These are phyloP conservation scores for Melanotaenia duboulayi DNA, from an alignment of 2,113 vertebrate species.

Conservation along the genomic window DNA sequence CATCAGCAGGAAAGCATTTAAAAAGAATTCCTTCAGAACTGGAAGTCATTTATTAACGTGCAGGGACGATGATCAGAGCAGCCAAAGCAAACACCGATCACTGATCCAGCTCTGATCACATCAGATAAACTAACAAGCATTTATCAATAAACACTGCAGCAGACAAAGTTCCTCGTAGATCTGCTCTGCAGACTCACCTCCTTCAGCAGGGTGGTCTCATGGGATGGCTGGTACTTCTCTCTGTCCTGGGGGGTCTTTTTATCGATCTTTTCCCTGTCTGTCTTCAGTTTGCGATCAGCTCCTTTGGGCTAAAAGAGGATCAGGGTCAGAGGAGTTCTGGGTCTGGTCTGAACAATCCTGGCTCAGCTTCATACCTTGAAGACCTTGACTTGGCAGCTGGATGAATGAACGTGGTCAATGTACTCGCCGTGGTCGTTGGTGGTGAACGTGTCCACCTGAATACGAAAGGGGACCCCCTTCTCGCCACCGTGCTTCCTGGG, in stretches of 20 bases:
- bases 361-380: constrained; percentile 87
- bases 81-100: no score
- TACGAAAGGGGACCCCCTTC: constrained; percentile 94
- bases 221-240: constrained; percentile 93
- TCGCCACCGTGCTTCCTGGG: constrained; percentile 95
- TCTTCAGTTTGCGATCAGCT: constrained; percentile 96
- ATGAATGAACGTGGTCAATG: constrained; percentile 90
- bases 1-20: background rate
- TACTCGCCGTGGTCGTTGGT: constrained; percentile 90
- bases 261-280: constrained; percentile 93
- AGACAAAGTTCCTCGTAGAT: no score
- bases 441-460: constrained; percentile 93
- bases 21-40: background rate
- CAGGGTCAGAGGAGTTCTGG: background rate
- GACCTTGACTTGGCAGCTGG: constrained; percentile 97
- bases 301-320: constrained; percentile 88
- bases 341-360: background rate
- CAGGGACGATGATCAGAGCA: no score
- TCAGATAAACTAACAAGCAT: no score
- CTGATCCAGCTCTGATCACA: no score
- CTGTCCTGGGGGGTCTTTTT: constrained; percentile 89
- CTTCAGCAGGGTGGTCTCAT: constrained; percentile 90
- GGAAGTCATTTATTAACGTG: constrained; percentile 49
- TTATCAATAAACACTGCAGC: constrained; percentile 5
- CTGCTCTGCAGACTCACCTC: constrained; percentile 83